phyloP scores from a whole-genome alignment of 2,113 vertebrate species.

The Anser cygnoides region DNA sequence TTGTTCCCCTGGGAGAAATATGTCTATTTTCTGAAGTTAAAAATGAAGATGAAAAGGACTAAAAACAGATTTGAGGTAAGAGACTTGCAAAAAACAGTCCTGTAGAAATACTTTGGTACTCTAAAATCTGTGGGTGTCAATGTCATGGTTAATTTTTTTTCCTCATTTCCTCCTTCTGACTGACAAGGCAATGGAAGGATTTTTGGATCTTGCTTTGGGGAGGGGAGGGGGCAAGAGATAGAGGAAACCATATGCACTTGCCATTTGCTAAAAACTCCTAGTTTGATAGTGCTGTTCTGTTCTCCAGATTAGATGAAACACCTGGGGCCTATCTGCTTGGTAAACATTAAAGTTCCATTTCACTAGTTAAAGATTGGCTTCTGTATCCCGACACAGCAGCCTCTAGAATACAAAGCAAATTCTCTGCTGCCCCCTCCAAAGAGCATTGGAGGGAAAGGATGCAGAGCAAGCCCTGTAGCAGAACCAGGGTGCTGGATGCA shows the following conservation, averaged over 20 bases:
- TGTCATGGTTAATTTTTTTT: background rate
- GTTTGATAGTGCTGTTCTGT: slow-evolving; percentile 52
- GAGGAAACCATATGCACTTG: slow-evolving; percentile 3
- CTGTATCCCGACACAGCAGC: slow-evolving; percentile 55
- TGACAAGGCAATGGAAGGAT: background rate
- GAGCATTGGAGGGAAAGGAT: background rate
- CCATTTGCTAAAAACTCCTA: slow-evolving; percentile 49
- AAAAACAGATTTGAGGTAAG: slow-evolving; percentile 39
- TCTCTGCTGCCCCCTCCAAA: background rate
- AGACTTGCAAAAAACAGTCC: background rate
- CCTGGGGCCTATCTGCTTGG: slow-evolving; percentile 78
- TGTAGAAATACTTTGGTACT: background rate
- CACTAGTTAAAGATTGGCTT: slow-evolving; percentile 78
- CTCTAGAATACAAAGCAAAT: slow-evolving; percentile 71
- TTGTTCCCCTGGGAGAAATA: slow-evolving; percentile 72
- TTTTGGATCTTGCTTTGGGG: background rate
- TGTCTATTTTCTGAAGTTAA: slow-evolving; percentile 73
- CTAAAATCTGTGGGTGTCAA: background rate
- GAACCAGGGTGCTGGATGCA: background rate
- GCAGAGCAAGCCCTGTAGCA: background rate
- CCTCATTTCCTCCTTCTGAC: background rate
- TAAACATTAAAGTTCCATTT: slow-evolving; percentile 82
- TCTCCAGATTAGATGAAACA: slow-evolving; percentile 70
- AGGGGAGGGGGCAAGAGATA: background rate
- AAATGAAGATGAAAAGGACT: slow-evolving; percentile 45